Percentiles rank a stretch among this genome's conserved stretches.
Conservation (phyloP, 2,888 invertebrate species). For the Polymixis lichenea region DNA sequence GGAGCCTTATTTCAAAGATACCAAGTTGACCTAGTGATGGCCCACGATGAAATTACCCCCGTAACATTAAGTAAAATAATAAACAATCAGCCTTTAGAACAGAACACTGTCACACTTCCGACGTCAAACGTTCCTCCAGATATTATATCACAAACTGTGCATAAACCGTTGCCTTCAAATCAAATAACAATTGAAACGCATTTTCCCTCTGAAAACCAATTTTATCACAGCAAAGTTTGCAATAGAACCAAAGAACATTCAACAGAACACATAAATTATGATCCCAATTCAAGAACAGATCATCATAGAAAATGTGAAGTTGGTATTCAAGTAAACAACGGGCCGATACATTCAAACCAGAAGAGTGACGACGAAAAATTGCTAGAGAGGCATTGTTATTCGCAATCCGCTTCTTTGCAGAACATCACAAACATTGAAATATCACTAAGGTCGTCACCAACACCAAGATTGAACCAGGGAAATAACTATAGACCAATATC, state of each 20-base stretch:
- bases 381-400: slow-evolving; percentile 82
- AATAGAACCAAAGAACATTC: slow-evolving; percentile 70
- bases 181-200: slow-evolving; percentile 88
- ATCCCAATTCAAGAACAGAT: slow-evolving; percentile 69
- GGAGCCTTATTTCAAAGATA: slow-evolving; percentile 84
- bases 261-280: slow-evolving; percentile 68
- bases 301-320: slow-evolving; percentile 79
- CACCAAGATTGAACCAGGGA: slow-evolving; percentile 74
- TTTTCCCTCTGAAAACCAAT: slow-evolving; percentile 83
- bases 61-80: slow-evolving; percentile 87
- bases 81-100: slow-evolving; percentile 80
- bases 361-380: slow-evolving; percentile 90
- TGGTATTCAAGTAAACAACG: slow-evolving; percentile 81
- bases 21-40: slow-evolving; percentile 92
- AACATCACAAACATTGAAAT: slow-evolving; percentile 89
- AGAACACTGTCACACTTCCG: slow-evolving; percentile 70
- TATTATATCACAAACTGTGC: slow-evolving; percentile 87
- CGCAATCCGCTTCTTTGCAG: slow-evolving; percentile 85
- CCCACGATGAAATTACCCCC: slow-evolving; percentile 91
- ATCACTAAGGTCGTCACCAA: slow-evolving; percentile 82
- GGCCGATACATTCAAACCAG: slow-evolving; percentile 80
- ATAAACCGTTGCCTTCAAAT: slow-evolving; percentile 83
- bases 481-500: slow-evolving; percentile 88
- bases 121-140: slow-evolving; percentile 84
- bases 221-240: slow-evolving; percentile 70